phyloP scores from a whole-genome alignment of 2,888 invertebrate genomes.

The Caenorhabditis sp. region DNA sequence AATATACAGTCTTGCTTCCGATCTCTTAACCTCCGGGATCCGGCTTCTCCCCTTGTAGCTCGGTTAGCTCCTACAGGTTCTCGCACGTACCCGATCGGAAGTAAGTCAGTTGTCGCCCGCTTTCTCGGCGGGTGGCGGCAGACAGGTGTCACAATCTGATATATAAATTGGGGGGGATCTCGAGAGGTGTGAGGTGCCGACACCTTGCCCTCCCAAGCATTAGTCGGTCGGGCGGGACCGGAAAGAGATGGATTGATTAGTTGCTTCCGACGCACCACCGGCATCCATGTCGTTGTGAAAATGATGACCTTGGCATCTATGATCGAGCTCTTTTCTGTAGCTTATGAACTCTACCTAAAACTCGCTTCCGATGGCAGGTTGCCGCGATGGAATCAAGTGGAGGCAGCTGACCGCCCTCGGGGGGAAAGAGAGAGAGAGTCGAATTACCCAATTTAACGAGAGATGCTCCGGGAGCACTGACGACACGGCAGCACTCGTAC shows the following conservation, averaged over 20 bases:
- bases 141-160: constrained; percentile 49
- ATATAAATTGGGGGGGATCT: constrained; percentile 40
- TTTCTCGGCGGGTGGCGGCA: constrained; percentile 17
- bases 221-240: constrained; percentile 12
- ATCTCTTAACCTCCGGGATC: neutral
- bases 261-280: constrained; percentile 1
- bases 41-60: neutral
- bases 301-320: neutral
- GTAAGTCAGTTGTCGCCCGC: constrained; percentile 27
- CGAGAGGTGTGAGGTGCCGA: constrained; percentile 47
- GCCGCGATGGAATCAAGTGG: constrained; percentile 48
- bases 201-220: constrained; percentile 10
- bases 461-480: constrained; percentile 15
- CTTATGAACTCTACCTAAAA: neutral
- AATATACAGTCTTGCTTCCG: too few relatives aligned
- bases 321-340: neutral
- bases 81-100: neutral
- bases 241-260: constrained; percentile 38
- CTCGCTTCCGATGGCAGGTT: neutral
- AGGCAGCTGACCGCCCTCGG: constrained; percentile 44
- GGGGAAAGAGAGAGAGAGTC: constrained; percentile 27
- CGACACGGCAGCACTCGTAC: constrained; percentile 22
- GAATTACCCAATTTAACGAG: constrained; percentile 55
- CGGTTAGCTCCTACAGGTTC: neutral
- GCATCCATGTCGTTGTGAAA: too few relatives aligned